phyloP scores from a whole-genome alignment of 2,888 invertebrate genomes.

The Hypomecis punctinalis region DNA sequence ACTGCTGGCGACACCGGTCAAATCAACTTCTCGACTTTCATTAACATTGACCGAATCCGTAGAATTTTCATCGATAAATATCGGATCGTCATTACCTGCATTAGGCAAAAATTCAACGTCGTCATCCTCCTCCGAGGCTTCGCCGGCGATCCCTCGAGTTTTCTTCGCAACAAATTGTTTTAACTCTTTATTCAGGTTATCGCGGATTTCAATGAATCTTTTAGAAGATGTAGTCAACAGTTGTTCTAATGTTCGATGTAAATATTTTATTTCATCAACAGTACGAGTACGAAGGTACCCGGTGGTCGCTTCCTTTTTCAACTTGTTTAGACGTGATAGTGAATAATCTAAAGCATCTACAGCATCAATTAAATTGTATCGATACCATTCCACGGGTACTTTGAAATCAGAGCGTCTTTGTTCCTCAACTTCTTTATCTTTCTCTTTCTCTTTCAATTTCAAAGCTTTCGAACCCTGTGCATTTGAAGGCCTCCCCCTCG shows the following conservation, averaged over 20 bases:
- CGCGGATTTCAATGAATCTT: slow-evolving; percentile 82
- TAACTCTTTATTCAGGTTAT: slow-evolving; percentile 83
- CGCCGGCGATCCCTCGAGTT: slow-evolving; percentile 33
- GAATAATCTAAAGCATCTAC: slow-evolving; percentile 85
- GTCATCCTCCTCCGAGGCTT: slow-evolving; percentile 63
- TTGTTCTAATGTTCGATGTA: slow-evolving; percentile 84
- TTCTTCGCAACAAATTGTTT: slow-evolving; percentile 78
- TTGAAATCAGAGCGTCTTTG: slow-evolving; percentile 65
- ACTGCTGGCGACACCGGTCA: slow-evolving; percentile 71
- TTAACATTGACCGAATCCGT: slow-evolving; percentile 66
- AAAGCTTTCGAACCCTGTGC: background rate
- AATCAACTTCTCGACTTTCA: slow-evolving; percentile 70
- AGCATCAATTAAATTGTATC: slow-evolving; percentile 84
- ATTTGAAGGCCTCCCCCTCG: slow-evolving; percentile 30
- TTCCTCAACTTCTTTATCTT: slow-evolving; percentile 30
- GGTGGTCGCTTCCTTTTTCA: slow-evolving; percentile 79
- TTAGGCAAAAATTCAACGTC: slow-evolving; percentile 74
- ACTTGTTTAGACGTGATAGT: slow-evolving; percentile 76
- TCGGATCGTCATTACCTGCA: slow-evolving; percentile 74
- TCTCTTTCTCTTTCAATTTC: slow-evolving; percentile 31
- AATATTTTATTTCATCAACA: slow-evolving; percentile 78
- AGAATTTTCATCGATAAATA: slow-evolving; percentile 82
- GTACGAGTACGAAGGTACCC: slow-evolving; percentile 76
- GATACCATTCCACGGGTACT: slow-evolving; percentile 84
- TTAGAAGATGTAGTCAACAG: slow-evolving; percentile 81